Conservation (phyloP, 2,888 invertebrate species). For the Suillia variegata region DNA sequence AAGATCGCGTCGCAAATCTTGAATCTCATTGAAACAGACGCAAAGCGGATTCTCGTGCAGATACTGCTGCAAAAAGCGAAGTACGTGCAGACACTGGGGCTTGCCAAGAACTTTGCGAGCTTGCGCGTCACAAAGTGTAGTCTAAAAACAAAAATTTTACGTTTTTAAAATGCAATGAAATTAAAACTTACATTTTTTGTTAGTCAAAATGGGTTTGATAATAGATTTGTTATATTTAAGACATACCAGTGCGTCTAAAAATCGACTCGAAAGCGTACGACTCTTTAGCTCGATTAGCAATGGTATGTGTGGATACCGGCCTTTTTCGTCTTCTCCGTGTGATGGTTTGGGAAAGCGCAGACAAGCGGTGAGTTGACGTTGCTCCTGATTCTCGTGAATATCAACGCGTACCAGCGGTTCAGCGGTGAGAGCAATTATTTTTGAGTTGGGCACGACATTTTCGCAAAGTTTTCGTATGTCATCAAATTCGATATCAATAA, state of each 20-base stretch:
- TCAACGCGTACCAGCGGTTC: constrained; percentile 70
- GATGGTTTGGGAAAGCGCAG: constrained; percentile 68
- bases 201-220: no score
- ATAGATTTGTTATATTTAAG: no score
- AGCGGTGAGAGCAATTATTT: constrained; percentile 68
- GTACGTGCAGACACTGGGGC: constrained; percentile 65
- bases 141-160: no score
- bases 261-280: constrained; percentile 69
- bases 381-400: constrained; percentile 65
- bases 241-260: constrained; percentile 68
- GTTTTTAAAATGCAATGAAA: no score
- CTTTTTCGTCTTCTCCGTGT: no score
- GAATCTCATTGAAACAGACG: constrained; percentile 75
- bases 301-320: constrained; percentile 66
- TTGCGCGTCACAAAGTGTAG: constrained; percentile 65
- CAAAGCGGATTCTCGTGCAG: constrained; percentile 71
- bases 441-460: constrained; percentile 67
- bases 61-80: constrained; percentile 70
- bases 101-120: constrained; percentile 67
- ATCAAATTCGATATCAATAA: constrained; percentile 70
- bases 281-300: constrained; percentile 73
- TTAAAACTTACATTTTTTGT: no score
- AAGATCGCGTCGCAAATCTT: constrained; percentile 65
- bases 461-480: constrained; percentile 70
- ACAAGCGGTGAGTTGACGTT: constrained; percentile 69